These are phyloP conservation scores for Brenthis hecate DNA, from an alignment of 2,888 invertebrate species.

Conservation along the genomic window DNA sequence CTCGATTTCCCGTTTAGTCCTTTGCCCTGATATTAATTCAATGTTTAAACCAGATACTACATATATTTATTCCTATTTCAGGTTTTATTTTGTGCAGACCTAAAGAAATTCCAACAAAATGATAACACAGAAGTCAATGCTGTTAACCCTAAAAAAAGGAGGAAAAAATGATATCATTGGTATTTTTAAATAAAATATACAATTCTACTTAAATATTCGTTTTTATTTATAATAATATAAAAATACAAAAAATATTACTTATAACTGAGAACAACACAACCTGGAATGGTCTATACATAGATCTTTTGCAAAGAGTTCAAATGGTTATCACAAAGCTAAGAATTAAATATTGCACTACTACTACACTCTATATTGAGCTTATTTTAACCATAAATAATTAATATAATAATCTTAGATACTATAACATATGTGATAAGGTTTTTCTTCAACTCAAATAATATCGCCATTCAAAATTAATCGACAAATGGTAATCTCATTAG, in stretches of 20 bases:
- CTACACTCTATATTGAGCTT: not conserved
- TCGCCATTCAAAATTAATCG: no score
- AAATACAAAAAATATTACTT: slow-evolving; percentile 14
- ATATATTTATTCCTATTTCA: slow-evolving; percentile 58
- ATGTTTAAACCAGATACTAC: not conserved
- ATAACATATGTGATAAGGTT: no score
- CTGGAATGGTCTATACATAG: slow-evolving; percentile 30
- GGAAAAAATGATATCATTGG: slow-evolving; percentile 43
- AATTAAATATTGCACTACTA: slow-evolving; percentile 38
- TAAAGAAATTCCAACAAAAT: slow-evolving; percentile 85
- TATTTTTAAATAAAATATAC: slow-evolving; percentile 42
- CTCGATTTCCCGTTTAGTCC: no score
- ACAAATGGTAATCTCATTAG: no score
- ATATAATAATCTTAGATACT: no score
- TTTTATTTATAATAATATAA: slow-evolving; percentile 13
- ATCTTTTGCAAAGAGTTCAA: slow-evolving; percentile 23
- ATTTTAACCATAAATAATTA: not conserved
- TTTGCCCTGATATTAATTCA: no score
- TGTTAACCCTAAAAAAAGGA: slow-evolving; percentile 56
- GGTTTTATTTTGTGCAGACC: slow-evolving; percentile 91
- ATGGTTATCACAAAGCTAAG: slow-evolving; percentile 59
- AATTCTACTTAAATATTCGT: slow-evolving; percentile 18
- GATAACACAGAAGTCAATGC: slow-evolving; percentile 40
- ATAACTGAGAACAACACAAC: slow-evolving; percentile 27
- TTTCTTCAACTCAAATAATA: no score